Conservation (phyloP, 2,888 invertebrate genomes). For the Fabriciana adippe region DNA sequence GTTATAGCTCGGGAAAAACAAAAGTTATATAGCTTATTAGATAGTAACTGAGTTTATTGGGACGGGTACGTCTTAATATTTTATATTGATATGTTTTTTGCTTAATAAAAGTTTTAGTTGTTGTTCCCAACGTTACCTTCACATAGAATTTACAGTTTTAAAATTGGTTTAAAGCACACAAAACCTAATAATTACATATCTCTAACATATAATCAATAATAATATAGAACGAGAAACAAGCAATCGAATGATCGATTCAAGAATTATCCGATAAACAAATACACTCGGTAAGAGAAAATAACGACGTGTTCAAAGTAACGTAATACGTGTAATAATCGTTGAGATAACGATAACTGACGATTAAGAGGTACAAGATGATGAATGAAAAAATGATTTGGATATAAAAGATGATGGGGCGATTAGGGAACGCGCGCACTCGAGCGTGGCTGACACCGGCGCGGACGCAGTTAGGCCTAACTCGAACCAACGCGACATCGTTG, state of each 20-base stretch:
- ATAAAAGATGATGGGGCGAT: constrained; percentile 72
- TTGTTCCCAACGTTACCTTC: constrained; percentile 36
- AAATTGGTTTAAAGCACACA: constrained; percentile 68
- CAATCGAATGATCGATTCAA: constrained; percentile 61
- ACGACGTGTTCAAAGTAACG: constrained; percentile 70
- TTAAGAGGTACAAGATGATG: constrained; percentile 70
- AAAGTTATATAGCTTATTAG: constrained; percentile 15
- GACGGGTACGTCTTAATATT: constrained; percentile 4
- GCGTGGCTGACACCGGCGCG: constrained; percentile 63
- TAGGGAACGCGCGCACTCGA: constrained; percentile 61
- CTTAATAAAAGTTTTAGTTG: not conserved
- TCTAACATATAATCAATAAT: constrained; percentile 75
- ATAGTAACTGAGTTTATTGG: constrained; percentile 3
- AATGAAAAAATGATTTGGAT: constrained; percentile 76
- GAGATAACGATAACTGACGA: constrained; percentile 72
- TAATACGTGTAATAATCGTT: constrained; percentile 77
- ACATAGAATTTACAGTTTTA: constrained; percentile 47
- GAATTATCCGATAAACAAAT: constrained; percentile 73
- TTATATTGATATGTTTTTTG: not conserved
- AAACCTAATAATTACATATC: constrained; percentile 65
- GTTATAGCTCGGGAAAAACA: constrained; percentile 27
- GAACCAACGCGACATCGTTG: constrained; percentile 58
- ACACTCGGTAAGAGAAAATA: constrained; percentile 62
- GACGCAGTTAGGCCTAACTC: constrained; percentile 74
- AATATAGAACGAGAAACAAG: constrained; percentile 60